Evolutionary conservation across 2,113 vertebrate species (phyloP).

Genomic region (Ciconia stormi): DNA sequence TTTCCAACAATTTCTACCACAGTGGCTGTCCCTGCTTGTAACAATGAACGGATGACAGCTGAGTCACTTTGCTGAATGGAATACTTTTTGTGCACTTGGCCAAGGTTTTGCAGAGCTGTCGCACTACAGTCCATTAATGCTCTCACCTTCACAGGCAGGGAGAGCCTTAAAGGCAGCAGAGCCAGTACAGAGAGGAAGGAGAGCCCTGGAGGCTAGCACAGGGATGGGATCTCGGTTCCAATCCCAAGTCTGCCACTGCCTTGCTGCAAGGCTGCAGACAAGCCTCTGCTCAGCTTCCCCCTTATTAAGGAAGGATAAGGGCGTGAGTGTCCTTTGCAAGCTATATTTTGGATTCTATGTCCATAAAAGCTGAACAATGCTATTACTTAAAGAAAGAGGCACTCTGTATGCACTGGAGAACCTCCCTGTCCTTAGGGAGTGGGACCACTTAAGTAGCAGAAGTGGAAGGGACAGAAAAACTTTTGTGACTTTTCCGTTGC

Average conservation of each 20-base stretch:
- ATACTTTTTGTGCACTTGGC: not conserved
- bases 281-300: not conserved
- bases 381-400: not conserved
- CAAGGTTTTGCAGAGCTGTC: not conserved
- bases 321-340: not conserved
- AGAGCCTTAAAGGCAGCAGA: not conserved
- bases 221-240: not conserved
- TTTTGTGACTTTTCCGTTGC: not conserved
- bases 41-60: not conserved
- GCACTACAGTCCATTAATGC: too few relatives aligned
- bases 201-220: not conserved
- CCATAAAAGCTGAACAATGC: not conserved
- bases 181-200: not conserved
- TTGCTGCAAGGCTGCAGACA: not conserved
- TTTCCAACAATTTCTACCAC: not conserved
- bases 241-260: fast-evolving
- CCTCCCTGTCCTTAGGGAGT: not conserved
- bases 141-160: not conserved
- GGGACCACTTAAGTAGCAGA: not conserved
- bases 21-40: not conserved
- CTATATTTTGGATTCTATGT: fast-evolving
- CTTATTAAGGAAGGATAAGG: not conserved
- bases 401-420: not conserved
- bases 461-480: not conserved
- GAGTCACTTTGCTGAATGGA: not conserved